Conservation (phyloP, 2,888 invertebrate genomes). For the Mystacides longicornis region DNA sequence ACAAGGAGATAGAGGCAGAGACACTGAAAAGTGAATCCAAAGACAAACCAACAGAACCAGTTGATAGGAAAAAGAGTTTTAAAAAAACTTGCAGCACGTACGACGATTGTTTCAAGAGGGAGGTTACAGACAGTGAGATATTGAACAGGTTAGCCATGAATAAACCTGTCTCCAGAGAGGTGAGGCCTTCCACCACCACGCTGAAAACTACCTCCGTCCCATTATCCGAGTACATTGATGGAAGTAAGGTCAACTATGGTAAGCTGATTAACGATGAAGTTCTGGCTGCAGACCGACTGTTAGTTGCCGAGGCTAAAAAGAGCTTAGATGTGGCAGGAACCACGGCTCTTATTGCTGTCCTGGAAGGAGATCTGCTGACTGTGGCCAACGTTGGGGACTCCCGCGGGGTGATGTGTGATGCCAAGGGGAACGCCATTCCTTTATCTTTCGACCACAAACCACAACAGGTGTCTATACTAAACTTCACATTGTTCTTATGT, state of each 20-base stretch:
- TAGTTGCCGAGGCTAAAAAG: constrained; percentile 77
- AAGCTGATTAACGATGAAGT: constrained; percentile 82
- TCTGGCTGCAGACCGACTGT: constrained; percentile 70
- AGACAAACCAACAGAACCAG: constrained; percentile 26
- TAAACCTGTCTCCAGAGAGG: constrained; percentile 53
- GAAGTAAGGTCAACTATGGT: constrained; percentile 71
- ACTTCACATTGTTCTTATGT: too few relatives aligned
- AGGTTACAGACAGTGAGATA: constrained; percentile 62
- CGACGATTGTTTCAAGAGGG: constrained; percentile 50
- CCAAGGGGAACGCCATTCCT: constrained; percentile 81
- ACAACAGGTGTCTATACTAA: too few relatives aligned
- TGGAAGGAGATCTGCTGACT: constrained; percentile 73
- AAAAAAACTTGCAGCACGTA: constrained; percentile 57
- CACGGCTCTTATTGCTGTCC: constrained; percentile 82
- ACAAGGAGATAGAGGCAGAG: constrained; percentile 34
- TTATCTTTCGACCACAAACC: constrained; percentile 96
- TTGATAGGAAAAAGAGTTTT: constrained; percentile 55
- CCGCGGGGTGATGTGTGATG: constrained; percentile 91
- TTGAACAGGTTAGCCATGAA: constrained; percentile 58
- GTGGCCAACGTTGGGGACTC: constrained; percentile 98
- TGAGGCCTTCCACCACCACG: constrained; percentile 43
- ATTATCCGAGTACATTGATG: constrained; percentile 60
- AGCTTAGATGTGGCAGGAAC: constrained; percentile 76
- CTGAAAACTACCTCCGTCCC: constrained; percentile 45
- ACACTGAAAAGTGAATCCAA: constrained; percentile 37